These are phyloP conservation scores for Pseudomugil gertrudae DNA, from an alignment of 2,797 vertebrate species.

Conservation along the genomic window DNA sequence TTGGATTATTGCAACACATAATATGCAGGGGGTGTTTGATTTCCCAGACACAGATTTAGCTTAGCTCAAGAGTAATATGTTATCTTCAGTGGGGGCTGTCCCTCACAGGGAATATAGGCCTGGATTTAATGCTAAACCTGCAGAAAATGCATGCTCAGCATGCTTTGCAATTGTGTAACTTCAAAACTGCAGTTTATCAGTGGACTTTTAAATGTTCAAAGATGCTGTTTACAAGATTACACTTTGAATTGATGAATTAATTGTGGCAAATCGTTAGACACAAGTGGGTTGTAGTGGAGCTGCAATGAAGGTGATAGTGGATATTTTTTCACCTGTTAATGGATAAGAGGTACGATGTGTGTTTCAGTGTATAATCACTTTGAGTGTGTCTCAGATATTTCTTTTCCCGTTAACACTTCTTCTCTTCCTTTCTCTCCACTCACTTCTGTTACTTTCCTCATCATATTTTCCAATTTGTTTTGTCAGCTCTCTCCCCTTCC, in stretches of 20 bases:
- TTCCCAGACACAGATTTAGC: slow-evolving; percentile 65
- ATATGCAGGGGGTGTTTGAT: slow-evolving; percentile 24
- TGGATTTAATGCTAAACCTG: slow-evolving; percentile 69
- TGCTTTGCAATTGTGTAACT: slow-evolving; percentile 27
- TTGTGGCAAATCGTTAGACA: slow-evolving; percentile 7
- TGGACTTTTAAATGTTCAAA: not conserved
- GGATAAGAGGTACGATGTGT: slow-evolving; percentile 37
- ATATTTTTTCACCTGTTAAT: slow-evolving; percentile 51
- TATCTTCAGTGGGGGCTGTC: slow-evolving; percentile 44
- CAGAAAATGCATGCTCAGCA: slow-evolving; percentile 27
- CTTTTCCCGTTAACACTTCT: slow-evolving; percentile 23
- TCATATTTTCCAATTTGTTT: slow-evolving; percentile 72
- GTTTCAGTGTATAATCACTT: slow-evolving; percentile 18
- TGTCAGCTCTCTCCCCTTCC: slow-evolving; percentile 52
- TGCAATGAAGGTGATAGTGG: slow-evolving; percentile 26
- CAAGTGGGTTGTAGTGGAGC: not conserved
- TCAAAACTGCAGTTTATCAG: not conserved
- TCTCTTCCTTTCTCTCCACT: slow-evolving; percentile 31
- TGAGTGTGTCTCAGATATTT: slow-evolving; percentile 20
- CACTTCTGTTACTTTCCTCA: slow-evolving; percentile 64
- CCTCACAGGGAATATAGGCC: slow-evolving; percentile 57
- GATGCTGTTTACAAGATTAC: not conserved
- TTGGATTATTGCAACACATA: slow-evolving; percentile 9
- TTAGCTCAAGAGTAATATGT: slow-evolving; percentile 59
- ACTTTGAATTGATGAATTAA: slow-evolving; percentile 4